Base-by-base conservation (phyloP, 1,140 invertebrate genomes). In the Cardiocondyla obscurior region DNA sequence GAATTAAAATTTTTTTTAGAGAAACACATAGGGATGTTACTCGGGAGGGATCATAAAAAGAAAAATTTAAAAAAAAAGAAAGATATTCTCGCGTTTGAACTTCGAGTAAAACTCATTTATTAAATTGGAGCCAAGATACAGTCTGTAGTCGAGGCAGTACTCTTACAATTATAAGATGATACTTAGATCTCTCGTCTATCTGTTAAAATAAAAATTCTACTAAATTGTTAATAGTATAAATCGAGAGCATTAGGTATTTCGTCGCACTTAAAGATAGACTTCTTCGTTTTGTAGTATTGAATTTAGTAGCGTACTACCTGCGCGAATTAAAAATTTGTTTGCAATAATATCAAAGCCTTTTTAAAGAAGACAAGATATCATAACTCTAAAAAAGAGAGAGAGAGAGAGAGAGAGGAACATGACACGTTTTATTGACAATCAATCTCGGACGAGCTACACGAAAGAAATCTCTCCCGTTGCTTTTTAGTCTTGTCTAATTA, bases 111-210 rank as follows among this genome's bases (percentile, higher is more conserved):
- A 92, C 90, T 92, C 90, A 90, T 93, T 92, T 92, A 92, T 92
- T 93, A 91, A 74, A 90, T 86, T 88, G 88, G 88, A 91, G 89
- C 89, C 90, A 92, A 92, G 88, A 91, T 92, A 92, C 89, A 92
- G 88, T 90, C 91, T 92, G 90, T 91, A 90, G 84, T 90, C 88
- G 88, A 92, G 89, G 91, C 91, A 92, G 90, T 91, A 92, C 90
- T 93, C 91, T 91, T 88, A 92, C 90, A 92, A 90, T 76, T 76
- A 62, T 92, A 92, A 90, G 87, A 85, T 87, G 84, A 88, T 88
- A 90, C 86, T 85, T 90, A 87, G 88, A 88, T 86, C n/a, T n/a
- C n/a, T n/a, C 83, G 72, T 22, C 33, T 85, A 89, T 87, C 84
- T 85, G 82, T 89, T 92, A 90, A 90, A 92, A 89, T 87, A 88